Evolutionary conservation across 1,140 invertebrate genomes (phyloP), one percentile per base, ranked within the genome.

Genomic region (Cotesia typhae): DNA sequence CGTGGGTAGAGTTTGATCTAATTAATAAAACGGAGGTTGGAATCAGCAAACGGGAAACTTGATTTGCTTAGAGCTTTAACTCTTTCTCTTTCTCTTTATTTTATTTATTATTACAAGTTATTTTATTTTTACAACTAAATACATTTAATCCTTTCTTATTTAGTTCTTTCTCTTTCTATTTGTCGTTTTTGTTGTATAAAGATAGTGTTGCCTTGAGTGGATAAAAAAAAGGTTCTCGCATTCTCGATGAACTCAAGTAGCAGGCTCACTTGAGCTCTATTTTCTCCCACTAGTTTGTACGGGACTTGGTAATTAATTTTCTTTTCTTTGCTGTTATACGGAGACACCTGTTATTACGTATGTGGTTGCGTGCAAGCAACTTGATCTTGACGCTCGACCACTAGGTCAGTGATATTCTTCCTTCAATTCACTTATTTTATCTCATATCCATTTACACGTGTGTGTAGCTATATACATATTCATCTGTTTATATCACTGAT

Each of bases 11-110:
- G 20, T n/a, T 72, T 72, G 70, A 72, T 72, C 70, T 72, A 72
- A 72, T 72, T 72, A 72, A 72, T 72, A 38, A 53, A 71, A 65
- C 70, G 70, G 70, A 67, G 52, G 63, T 60, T 67, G 70, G 17
- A 66, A 71, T 59, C 28, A 47, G 41, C 10, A 67, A 72, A 72
- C 70, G 70, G 70, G 61, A 71, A 65, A 71, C 61, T 36, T 66
- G 38, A 66, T 47, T 52, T 55, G 60, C 61, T 47, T 66, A 51
- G 68, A 70, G 57, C 52, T 66, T 72, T 36, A 64, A 64, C 28
- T 47, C 14, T 38, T 36, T 47, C 61, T 64, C 12, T 59, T 28
- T 59, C n/a, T 20, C 12, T 57, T 57, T 20, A 12, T 17, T 20
- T 57, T 20, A 20, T 17, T 17, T 28, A 28, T 28, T 28, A 28